Evolutionary conservation across 1,140 invertebrate genomes (phyloP), one percentile per base, ranked within the genome.

Genomic region (Ephestia elutella): DNA sequence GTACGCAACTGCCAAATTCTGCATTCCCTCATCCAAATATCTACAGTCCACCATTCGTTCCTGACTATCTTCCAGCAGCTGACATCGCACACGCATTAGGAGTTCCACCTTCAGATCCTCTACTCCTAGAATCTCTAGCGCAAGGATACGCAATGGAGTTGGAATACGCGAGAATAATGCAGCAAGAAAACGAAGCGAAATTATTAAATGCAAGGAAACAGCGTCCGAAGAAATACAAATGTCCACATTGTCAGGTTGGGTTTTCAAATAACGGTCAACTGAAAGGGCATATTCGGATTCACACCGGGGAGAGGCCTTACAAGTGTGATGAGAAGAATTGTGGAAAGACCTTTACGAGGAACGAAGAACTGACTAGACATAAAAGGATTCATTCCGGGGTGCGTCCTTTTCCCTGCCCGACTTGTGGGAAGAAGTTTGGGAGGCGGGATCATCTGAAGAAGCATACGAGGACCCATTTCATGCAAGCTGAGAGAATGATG

Each of bases 231-330:
- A 95, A 95, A 68, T 97, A 96, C 78, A 93, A 93, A 63, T 98
- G 96, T 80, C 94, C 95, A 0, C 93, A 96, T 72, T 98, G 96
- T 77, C 91, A 95, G 59, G 95, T 96, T 0, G 95, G 95, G 0
- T 98, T 98, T 77, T 96, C 95, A 30, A 98, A 98, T 79, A 97
- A 97, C 79, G 96, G 96, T 0, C 96, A 98, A 73, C 89, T 98
- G 0, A 96, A 95, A 80, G 96, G 96, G 58, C 96, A 98, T 75
- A 92, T 97, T 13, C 90, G 96, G 18, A 97, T 97, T 49, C 96
- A 98, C 79, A 97, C 96, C 38, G 96, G 96, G 92, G 96, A 97
- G 80, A 87, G 95, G 50, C 96, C 96, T 0, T 97, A 94, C 80
- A 93, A 94, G 66, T 98, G 96, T 78, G 94, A 96, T 49, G 91